Conservation (phyloP, 2,797 vertebrate species). For the Glossophaga mutica region DNA sequence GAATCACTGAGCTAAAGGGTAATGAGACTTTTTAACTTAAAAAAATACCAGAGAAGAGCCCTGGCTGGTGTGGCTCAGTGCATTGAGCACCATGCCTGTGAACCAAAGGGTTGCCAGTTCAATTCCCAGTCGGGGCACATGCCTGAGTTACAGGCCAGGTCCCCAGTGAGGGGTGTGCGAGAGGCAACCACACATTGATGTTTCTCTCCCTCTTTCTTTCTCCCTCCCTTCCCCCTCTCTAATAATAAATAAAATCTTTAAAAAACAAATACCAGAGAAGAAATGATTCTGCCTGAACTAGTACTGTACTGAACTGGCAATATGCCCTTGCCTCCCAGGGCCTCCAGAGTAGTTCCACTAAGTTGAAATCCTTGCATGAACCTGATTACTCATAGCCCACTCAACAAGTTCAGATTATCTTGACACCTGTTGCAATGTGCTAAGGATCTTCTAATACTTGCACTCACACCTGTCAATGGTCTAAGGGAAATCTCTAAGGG, state of each 20-base stretch:
- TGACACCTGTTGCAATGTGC: background rate
- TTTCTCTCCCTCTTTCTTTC: too few species aligned
- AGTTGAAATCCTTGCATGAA: background rate
- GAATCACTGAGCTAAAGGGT: background rate
- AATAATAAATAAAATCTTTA: background rate
- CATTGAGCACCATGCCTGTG: too few species aligned
- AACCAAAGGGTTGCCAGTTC: too few species aligned
- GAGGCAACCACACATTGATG: too few species aligned
- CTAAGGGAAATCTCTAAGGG: background rate
- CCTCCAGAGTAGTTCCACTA: background rate
- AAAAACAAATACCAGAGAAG: background rate
- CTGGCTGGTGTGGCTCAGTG: too few species aligned
- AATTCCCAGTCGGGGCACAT: too few species aligned
- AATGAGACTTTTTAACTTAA: background rate
- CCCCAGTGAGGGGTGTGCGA: too few species aligned
- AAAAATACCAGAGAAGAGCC: slow-evolving; percentile 11
- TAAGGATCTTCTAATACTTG: background rate
- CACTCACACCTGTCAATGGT: background rate
- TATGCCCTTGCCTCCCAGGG: background rate
- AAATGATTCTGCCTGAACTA: background rate
- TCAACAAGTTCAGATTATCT: background rate
- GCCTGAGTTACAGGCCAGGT: too few species aligned
- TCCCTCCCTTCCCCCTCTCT: too few species aligned
- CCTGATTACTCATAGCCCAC: background rate
- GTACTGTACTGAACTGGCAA: background rate